A percentile compares a stretch with the other conserved stretches of the same genome.
Conservation (phyloP, 2,888 invertebrate genomes). For the Protula sp. region DNA sequence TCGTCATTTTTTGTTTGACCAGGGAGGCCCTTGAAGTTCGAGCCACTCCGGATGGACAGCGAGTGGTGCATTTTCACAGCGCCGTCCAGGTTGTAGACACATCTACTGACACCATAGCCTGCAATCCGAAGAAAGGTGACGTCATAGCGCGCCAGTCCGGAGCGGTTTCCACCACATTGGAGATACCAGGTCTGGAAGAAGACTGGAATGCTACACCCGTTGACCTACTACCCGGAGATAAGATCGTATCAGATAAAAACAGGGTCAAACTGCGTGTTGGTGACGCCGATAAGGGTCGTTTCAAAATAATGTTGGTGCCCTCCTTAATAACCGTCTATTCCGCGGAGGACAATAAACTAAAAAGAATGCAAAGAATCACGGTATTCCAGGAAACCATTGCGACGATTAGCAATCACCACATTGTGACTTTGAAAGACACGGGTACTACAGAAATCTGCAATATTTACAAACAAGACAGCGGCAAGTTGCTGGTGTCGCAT, state of each 20-base stretch:
- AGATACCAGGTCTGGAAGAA: too few relatives aligned
- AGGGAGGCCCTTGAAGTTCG: too few relatives aligned
- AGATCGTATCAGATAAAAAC: background rate
- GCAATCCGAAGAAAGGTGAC: too few relatives aligned
- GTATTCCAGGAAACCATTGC: background rate
- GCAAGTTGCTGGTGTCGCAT: background rate
- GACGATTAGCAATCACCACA: background rate
- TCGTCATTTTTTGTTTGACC: too few relatives aligned
- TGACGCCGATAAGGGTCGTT: background rate
- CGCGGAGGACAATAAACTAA: background rate
- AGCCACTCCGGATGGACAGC: too few relatives aligned
- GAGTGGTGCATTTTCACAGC: too few relatives aligned
- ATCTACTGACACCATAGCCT: too few relatives aligned
- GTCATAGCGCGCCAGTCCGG: too few relatives aligned
- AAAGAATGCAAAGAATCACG: background rate
- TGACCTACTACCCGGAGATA: background rate
- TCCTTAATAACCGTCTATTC: background rate
- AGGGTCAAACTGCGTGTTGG: background rate
- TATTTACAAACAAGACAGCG: background rate
- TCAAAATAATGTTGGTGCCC: background rate
- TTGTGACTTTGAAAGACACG: background rate
- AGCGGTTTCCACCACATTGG: too few relatives aligned
- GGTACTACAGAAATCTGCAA: background rate
- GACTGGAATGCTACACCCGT: background rate
- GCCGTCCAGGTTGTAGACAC: too few relatives aligned